phyloP scores from a whole-genome alignment of 1,140 invertebrate species.

The Eupristina koningsbergeri region DNA sequence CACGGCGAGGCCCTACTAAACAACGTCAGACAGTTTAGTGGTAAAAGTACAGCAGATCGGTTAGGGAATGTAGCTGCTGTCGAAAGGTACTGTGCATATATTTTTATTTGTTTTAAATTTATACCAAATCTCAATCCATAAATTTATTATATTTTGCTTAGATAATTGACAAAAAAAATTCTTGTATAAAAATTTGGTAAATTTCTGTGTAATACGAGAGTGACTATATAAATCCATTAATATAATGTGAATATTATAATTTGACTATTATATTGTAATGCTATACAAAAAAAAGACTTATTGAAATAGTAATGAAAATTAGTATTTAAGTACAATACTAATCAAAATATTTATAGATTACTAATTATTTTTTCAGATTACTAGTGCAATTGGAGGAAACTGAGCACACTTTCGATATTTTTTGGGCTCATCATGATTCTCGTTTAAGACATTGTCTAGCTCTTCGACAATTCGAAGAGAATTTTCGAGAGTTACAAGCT shows the following conservation, averaged over 20 bases:
- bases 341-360: conserved; percentile 1
- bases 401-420: conserved; percentile 92
- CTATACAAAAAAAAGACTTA: no score
- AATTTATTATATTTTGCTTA: no score
- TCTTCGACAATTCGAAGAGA: conserved; percentile 90
- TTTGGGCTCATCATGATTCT: conserved; percentile 92
- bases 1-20: conserved; percentile 88
- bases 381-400: conserved; percentile 96
- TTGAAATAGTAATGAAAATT: no score
- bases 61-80: conserved; percentile 93
- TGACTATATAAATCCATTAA: no score
- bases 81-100: conserved; percentile 79
- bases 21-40: conserved; percentile 77
- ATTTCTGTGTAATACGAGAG: no score
- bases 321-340: not conserved
- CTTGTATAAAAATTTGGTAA: no score
- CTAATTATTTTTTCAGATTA: conserved; percentile 76
- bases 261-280: no score
- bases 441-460: conserved; percentile 91
- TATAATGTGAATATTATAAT: no score
- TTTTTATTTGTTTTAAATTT: no score
- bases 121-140: no score
- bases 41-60: conserved; percentile 75
- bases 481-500: conserved; percentile 86
- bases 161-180: no score